phyloP scores from a whole-genome alignment of 1,140 invertebrate genomes.

The Drosophila micromelanica region DNA sequence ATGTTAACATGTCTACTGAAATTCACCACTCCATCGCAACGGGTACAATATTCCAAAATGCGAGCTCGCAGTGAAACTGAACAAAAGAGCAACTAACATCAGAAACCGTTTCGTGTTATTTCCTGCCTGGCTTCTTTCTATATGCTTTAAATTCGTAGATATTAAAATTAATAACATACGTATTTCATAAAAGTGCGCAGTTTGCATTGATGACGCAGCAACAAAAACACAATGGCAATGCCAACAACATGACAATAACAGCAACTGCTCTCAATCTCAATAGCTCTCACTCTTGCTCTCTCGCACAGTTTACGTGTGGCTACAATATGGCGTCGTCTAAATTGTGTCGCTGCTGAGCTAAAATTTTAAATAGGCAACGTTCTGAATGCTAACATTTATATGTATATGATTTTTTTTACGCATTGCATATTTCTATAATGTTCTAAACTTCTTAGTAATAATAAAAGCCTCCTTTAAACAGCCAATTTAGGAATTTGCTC shows the following conservation, averaged over 20 bases:
- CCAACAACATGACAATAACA: slow-evolving; percentile 56
- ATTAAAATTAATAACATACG: slow-evolving; percentile 23
- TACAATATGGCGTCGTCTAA: slow-evolving; percentile 77
- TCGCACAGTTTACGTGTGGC: slow-evolving; percentile 48
- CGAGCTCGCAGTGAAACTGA: slow-evolving; percentile 21
- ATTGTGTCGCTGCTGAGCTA: slow-evolving; percentile 72
- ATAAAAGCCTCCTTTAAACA: slow-evolving; percentile 15
- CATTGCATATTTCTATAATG: slow-evolving; percentile 28
- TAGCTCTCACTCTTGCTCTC: slow-evolving; percentile 42
- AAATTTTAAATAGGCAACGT: slow-evolving; percentile 38
- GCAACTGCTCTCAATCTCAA: slow-evolving; percentile 34
- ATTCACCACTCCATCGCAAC: slow-evolving; percentile 54
- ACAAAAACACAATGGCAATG: slow-evolving; percentile 62
- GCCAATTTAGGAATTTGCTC: slow-evolving; percentile 2
- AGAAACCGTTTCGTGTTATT: slow-evolving; percentile 11
- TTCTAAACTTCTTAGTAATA: not conserved
- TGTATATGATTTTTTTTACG: slow-evolving; percentile 15
- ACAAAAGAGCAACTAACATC: slow-evolving; percentile 1
- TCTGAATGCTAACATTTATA: slow-evolving; percentile 46
- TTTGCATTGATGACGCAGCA: slow-evolving; percentile 81
- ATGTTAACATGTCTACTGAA: slow-evolving; percentile 60
- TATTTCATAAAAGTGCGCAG: slow-evolving; percentile 72
- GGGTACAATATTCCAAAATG: slow-evolving; percentile 53
- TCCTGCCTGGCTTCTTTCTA: slow-evolving; percentile 8
- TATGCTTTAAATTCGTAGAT: slow-evolving; percentile 26